Conservation (phyloP, 2,797 vertebrate genomes). For the Acanthis flammea region DNA sequence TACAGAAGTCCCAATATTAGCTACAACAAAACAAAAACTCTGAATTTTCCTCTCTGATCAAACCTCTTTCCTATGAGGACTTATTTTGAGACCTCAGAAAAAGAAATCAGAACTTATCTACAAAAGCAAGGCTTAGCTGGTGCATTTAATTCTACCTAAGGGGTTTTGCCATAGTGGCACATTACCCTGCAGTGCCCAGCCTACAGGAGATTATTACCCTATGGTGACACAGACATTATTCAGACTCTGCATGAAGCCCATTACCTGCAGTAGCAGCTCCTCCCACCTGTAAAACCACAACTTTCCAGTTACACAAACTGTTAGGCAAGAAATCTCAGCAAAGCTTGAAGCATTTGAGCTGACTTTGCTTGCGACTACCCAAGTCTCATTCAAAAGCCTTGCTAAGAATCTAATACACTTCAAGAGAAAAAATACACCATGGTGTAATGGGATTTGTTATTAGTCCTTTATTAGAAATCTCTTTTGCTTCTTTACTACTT, state of each 20-base stretch:
- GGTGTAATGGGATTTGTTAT: slow-evolving; percentile 70
- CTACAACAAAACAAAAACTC: background rate
- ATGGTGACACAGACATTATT: slow-evolving; percentile 35
- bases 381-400: slow-evolving; percentile 46
- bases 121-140: background rate
- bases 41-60: background rate
- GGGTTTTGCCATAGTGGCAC: background rate
- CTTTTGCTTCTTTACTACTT: slow-evolving; percentile 67
- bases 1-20: background rate
- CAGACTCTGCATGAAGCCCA: background rate
- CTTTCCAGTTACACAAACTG: slow-evolving; percentile 5
- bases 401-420: slow-evolving; percentile 35
- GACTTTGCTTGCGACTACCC: slow-evolving; percentile 15
- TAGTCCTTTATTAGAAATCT: slow-evolving; percentile 71
- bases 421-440: slow-evolving; percentile 37
- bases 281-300: slow-evolving; percentile 38
- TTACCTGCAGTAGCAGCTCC: slow-evolving; percentile 20
- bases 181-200: background rate
- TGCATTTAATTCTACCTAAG: background rate
- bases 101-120: background rate
- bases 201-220: background rate
- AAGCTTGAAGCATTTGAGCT: slow-evolving; percentile 19
- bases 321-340: background rate
- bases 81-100: background rate
- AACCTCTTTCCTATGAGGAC: background rate